Percentiles rank a stretch among this genome's conserved stretches.
Evolutionary conservation across 2,113 vertebrate genomes (phyloP).

Genomic region (Hypocryptadius cinnamomeus): DNA sequence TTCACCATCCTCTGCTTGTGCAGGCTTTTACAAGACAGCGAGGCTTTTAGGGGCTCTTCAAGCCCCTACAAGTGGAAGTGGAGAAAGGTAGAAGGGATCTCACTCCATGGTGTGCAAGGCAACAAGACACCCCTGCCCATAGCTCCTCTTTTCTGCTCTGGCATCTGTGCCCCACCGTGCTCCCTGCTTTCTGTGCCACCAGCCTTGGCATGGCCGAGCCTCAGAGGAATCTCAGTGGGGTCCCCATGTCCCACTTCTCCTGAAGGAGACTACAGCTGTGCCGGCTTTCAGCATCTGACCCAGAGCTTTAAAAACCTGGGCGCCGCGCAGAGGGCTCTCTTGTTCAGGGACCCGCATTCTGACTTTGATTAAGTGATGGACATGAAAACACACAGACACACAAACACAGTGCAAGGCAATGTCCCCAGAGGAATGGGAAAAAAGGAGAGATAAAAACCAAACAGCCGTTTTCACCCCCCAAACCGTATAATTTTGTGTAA

Average conservation of each 20-base stretch:
- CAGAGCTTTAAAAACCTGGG: neutral
- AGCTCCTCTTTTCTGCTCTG: neutral
- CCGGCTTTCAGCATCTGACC: neutral
- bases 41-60: neutral
- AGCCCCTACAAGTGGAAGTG: neutral
- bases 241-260: neutral
- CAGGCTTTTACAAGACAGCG: accelerated
- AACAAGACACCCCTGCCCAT: neutral
- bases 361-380: constrained; percentile 61
- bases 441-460: constrained; percentile 78
- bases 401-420: constrained; percentile 57
- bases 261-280: neutral
- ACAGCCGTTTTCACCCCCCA: constrained; percentile 87
- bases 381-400: constrained; percentile 55
- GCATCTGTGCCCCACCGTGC: accelerated
- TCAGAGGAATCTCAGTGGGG: neutral
- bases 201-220: neutral
- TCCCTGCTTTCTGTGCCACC: neutral
- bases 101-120: neutral
- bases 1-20: neutral
- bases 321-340: neutral
- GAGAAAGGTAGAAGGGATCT: neutral
- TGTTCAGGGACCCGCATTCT: constrained; percentile 44
- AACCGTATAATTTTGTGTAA: constrained; percentile 99
- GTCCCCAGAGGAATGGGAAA: constrained; percentile 49